Evolutionary conservation across 2,113 vertebrate genomes (phyloP).

Genomic region (Platycercus adscitus): DNA sequence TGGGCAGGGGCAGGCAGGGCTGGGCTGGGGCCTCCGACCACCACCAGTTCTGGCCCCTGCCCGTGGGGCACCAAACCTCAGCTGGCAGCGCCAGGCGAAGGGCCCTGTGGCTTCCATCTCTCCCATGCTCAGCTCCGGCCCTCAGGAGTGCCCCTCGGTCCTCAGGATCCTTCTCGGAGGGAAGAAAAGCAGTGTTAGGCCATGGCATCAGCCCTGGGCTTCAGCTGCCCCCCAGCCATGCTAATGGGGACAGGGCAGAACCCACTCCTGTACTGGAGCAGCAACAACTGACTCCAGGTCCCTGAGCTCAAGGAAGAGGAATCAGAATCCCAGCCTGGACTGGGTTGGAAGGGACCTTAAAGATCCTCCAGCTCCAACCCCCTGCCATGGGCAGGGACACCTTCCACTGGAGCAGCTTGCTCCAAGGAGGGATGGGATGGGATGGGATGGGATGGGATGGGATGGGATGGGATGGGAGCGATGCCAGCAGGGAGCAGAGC

Average conservation of each 20-base stretch:
- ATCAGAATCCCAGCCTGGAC: background rate
- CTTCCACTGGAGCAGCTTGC: too few relatives aligned
- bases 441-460: background rate
- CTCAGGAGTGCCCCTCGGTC: slow-evolving; percentile 95
- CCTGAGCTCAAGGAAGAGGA: background rate
- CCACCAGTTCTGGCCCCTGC: slow-evolving; percentile 43
- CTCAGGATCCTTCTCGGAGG: slow-evolving; percentile 84
- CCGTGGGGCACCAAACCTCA: slow-evolving; percentile 56
- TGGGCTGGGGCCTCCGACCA: slow-evolving; percentile 3
- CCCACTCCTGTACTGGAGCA: background rate
- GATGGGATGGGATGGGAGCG: background rate
- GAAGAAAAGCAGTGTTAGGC: slow-evolving; percentile 20
- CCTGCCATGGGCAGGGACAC: too few relatives aligned
- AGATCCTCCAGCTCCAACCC: too few relatives aligned
- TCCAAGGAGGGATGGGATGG: background rate
- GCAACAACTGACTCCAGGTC: background rate
- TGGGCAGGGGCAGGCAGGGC: slow-evolving; percentile 1
- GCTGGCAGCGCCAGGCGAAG: slow-evolving; percentile 41
- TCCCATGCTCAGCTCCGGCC: background rate
- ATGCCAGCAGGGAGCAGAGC: background rate
- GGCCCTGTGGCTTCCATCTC: slow-evolving; percentile 24
- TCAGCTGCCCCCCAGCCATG: background rate
- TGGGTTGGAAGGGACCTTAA: background rate
- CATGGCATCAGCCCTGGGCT: background rate
- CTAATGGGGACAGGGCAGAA: background rate